Conservation (phyloP, 1,140 invertebrate genomes). For the Lordiphosa stackelbergi region DNA sequence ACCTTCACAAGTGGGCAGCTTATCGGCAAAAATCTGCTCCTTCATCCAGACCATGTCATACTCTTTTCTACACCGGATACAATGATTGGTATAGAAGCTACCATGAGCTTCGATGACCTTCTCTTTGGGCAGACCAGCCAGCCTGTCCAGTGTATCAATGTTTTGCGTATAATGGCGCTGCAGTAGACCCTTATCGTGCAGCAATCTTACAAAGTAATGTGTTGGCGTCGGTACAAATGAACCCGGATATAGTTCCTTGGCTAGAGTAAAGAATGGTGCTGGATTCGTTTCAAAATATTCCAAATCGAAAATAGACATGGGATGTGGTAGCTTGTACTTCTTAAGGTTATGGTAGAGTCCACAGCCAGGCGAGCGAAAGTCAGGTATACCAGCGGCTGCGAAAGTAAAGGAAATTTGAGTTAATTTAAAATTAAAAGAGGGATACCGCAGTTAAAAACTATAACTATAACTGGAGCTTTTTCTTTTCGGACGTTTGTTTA, state of each 20-base stretch:
- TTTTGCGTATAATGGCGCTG: conserved; percentile 94
- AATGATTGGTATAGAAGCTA: conserved; percentile 93
- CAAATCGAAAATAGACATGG: conserved; percentile 97
- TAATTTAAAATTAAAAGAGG: too few species aligned
- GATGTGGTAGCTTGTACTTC: conserved; percentile 94
- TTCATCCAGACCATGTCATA: conserved; percentile 88
- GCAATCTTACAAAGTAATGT: conserved; percentile 90
- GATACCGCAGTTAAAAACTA: too few species aligned
- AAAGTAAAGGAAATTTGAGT: conserved; percentile 36
- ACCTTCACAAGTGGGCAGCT: conserved; percentile 85
- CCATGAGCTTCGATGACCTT: conserved; percentile 96
- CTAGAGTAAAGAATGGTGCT: conserved; percentile 90
- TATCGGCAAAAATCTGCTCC: conserved; percentile 85
- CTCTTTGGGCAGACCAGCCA: conserved; percentile 90
- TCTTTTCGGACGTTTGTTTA: too few species aligned
- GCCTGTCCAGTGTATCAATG: conserved; percentile 94
- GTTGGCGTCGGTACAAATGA: conserved; percentile 88
- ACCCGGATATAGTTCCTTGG: conserved; percentile 91
- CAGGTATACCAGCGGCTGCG: conserved; percentile 94
- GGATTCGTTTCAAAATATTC: conserved; percentile 89
- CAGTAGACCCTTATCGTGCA: conserved; percentile 88
- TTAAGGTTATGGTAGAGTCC: conserved; percentile 95
- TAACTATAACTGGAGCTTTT: too few species aligned
- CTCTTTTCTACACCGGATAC: conserved; percentile 85
- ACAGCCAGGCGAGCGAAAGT: conserved; percentile 92